Conservation (phyloP, 2,113 vertebrate species). For the Anoura caudifer region DNA sequence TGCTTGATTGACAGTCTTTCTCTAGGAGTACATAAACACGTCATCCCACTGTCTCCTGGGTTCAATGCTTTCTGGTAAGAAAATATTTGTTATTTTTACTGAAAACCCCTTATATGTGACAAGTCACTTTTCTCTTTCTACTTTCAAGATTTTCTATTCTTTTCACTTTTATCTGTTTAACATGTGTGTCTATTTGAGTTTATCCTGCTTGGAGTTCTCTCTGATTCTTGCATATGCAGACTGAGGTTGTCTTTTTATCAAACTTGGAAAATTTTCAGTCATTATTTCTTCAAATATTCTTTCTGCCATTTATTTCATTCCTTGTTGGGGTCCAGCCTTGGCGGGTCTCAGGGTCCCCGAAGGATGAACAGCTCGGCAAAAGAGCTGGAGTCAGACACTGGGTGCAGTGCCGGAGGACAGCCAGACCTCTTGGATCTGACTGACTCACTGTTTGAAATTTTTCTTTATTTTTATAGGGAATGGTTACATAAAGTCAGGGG, state of each 20-base stretch:
- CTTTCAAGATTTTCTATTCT: neutral
- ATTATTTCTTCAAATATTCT: neutral
- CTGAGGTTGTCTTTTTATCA: neutral
- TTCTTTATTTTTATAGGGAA: too few species aligned
- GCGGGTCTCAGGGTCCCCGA: too few species aligned
- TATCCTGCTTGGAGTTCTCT: neutral
- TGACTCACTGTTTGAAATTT: too few species aligned
- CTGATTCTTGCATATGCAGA: neutral
- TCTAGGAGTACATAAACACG: neutral
- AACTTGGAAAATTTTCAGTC: neutral
- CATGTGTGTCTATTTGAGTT: neutral
- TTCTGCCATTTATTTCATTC: neutral
- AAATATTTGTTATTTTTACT: neutral
- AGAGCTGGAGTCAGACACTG: too few species aligned
- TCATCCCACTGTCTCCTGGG: neutral
- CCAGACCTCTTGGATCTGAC: too few species aligned
- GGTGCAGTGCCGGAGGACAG: too few species aligned
- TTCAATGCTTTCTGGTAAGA: neutral
- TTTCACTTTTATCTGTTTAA: neutral
- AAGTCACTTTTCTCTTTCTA: neutral
- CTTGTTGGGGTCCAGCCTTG: too few species aligned
- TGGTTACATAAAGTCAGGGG: too few species aligned
- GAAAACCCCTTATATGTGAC: neutral
- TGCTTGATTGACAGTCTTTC: neutral
- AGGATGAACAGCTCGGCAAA: too few species aligned